phyloP scores from a whole-genome alignment of 2,888 invertebrate species.

The Vandiemenella viatica region DNA sequence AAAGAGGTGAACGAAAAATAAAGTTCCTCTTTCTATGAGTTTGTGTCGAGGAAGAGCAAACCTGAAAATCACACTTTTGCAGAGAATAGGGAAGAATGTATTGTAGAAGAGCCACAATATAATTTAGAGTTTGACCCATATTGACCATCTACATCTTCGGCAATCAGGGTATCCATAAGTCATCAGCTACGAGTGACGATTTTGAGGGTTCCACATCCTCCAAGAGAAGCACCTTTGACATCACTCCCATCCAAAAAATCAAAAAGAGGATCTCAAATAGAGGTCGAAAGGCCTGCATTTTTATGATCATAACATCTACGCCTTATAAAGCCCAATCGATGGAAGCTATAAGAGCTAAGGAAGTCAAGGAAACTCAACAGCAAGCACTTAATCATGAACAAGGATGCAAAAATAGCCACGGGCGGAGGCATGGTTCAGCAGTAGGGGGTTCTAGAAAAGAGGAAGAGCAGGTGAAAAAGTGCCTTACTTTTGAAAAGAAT shows the following conservation, averaged over 20 bases:
- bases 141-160: conserved; percentile 10
- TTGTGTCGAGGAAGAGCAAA: conserved; percentile 5
- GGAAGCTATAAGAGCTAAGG: background rate
- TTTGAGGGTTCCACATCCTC: background rate
- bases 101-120: conserved; percentile 2
- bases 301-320: no score
- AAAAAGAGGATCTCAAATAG: background rate
- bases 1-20: conserved; percentile 11
- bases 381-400: background rate
- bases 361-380: background rate
- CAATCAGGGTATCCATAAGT: conserved; percentile 6
- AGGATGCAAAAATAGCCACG: background rate
- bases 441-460: background rate
- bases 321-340: background rate
- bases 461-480: background rate
- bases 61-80: conserved; percentile 6
- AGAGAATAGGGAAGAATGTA: conserved; percentile 4
- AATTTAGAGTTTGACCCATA: conserved; percentile 7
- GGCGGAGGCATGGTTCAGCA: background rate
- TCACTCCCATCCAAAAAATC: background rate
- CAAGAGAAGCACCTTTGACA: background rate
- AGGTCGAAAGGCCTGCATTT: no score
- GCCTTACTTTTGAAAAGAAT: background rate
- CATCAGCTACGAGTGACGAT: conserved; percentile 3
- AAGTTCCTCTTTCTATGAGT: conserved; percentile 8